phyloP scores from a whole-genome alignment of 2,797 vertebrate species.

The Sebastes elongatus region DNA sequence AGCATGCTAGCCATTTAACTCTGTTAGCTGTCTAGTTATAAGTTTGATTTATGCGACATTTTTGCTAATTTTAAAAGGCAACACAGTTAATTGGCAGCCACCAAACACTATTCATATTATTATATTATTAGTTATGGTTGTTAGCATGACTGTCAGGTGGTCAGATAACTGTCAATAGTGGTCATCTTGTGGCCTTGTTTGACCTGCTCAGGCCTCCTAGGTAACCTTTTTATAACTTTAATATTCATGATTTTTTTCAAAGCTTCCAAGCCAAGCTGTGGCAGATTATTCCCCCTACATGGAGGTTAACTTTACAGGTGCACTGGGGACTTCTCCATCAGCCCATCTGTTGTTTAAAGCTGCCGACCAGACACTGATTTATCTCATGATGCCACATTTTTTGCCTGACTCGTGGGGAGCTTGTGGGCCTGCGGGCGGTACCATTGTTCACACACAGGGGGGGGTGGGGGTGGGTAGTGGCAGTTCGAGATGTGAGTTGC shows the following conservation, averaged over 20 bases:
- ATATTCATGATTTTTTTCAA: background rate
- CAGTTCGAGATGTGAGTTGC: constrained; percentile 76
- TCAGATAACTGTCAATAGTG: constrained; percentile 53
- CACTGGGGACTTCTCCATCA: background rate
- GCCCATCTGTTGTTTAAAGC: background rate
- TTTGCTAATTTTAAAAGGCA: background rate
- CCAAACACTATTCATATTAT: fast-evolving
- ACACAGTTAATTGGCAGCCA: fast-evolving
- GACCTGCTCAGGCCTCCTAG: constrained; percentile 40
- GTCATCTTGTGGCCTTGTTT: constrained; percentile 64
- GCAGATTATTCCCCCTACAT: background rate
- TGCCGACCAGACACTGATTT: constrained; percentile 7
- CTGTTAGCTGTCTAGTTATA: background rate
- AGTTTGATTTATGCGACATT: background rate
- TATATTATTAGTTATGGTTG: background rate
- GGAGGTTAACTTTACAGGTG: background rate
- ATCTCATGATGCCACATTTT: constrained; percentile 48
- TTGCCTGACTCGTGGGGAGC: constrained; percentile 79
- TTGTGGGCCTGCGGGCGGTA: constrained; percentile 66
- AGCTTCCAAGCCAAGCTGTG: background rate
- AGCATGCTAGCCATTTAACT: constrained; percentile 35
- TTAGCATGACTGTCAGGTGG: background rate
- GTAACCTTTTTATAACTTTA: background rate
- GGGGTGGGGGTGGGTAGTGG: constrained; percentile 20
- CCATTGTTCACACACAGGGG: constrained; percentile 65